A percentile compares a stretch with the other conserved stretches of the same genome.
Evolutionary conservation across 2,888 invertebrate species (phyloP).

Genomic region (Macrophya annulata): DNA sequence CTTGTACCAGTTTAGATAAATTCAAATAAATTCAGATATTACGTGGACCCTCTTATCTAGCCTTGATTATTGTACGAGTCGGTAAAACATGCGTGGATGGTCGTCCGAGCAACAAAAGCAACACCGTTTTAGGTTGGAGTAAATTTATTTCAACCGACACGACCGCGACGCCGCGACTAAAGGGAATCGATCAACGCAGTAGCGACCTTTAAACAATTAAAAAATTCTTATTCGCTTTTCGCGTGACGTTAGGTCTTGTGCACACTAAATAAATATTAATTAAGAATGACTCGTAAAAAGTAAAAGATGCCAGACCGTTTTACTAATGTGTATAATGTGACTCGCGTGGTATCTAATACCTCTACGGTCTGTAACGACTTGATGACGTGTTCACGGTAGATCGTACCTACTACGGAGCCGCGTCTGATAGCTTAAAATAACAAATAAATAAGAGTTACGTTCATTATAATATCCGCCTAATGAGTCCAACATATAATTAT

Average conservation of each 20-base stretch:
- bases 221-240: slow-evolving; percentile 39
- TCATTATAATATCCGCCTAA: slow-evolving; percentile 44
- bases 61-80: background rate
- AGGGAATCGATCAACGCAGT: slow-evolving; percentile 16
- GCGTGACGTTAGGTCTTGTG: slow-evolving; percentile 16
- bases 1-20: slow-evolving; percentile 11
- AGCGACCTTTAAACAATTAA: background rate
- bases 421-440: slow-evolving; percentile 34
- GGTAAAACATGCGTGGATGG: background rate
- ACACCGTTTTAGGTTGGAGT: background rate
- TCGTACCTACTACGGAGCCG: background rate
- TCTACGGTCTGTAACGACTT: slow-evolving; percentile 30
- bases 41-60: background rate
- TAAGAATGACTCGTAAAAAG: background rate
- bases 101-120: background rate
- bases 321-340: slow-evolving; percentile 23
- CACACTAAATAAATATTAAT: slow-evolving; percentile 42
- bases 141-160: background rate
- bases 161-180: background rate
- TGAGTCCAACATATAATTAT: slow-evolving; percentile 43
- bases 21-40: slow-evolving; percentile 13
- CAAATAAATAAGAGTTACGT: slow-evolving; percentile 30
- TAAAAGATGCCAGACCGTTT: slow-evolving; percentile 9
- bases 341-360: slow-evolving; percentile 8
- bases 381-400: slow-evolving; percentile 46